Evolutionary conservation across 2,113 vertebrate species (phyloP).

Genomic region (Genyomyrus donnyi): DNA sequence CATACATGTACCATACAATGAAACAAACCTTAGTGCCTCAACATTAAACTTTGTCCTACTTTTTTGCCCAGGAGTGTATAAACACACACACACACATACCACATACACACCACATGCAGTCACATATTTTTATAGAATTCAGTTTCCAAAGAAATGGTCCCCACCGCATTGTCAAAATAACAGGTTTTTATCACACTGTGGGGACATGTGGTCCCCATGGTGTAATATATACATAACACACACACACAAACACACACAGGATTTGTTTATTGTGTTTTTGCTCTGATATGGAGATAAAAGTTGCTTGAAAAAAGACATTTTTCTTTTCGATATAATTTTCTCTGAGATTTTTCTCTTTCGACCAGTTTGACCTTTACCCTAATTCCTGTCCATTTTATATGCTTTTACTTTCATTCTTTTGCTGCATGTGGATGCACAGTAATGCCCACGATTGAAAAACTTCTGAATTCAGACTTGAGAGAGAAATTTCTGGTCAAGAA

Average conservation of each 20-base stretch:
- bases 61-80: neutral
- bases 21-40: neutral
- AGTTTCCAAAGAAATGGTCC: neutral
- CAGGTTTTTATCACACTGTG: neutral
- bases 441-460: slow-evolving; percentile 88
- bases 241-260: too few relatives aligned
- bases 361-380: neutral
- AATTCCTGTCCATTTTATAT: neutral
- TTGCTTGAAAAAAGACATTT: neutral
- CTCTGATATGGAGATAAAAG: neutral
- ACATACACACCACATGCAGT: neutral
- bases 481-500: slow-evolving; percentile 76
- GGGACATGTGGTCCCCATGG: neutral
- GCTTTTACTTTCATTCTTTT: neutral
- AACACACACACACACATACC: neutral
- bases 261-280: neutral
- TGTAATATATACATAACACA: too few relatives aligned
- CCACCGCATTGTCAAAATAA: neutral
- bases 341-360: neutral
- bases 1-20: too few relatives aligned
- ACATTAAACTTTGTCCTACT: neutral
- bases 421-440: slow-evolving; percentile 53
- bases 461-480: slow-evolving; percentile 84
- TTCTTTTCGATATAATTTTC: neutral
- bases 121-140: too few relatives aligned